These are phyloP conservation scores for Leucophenga maculata DNA, from an alignment of 2,888 invertebrate species.

Conservation along the genomic window DNA sequence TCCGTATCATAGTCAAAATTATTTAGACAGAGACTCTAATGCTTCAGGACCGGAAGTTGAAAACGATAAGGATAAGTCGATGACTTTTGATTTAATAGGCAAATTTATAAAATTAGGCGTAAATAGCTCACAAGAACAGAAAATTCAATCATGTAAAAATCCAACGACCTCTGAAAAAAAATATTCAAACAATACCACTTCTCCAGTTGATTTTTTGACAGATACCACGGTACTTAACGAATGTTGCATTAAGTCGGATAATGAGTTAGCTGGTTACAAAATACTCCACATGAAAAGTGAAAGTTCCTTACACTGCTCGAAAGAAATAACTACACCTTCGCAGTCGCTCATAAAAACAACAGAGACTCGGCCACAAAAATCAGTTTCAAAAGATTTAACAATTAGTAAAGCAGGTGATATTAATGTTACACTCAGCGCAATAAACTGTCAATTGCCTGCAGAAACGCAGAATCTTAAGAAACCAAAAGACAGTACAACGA, in stretches of 20 bases:
- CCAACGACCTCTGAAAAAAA: slow-evolving; percentile 35
- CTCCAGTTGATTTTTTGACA: slow-evolving; percentile 32
- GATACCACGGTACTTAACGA: slow-evolving; percentile 50
- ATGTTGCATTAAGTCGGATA: slow-evolving; percentile 43
- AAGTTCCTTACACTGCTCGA: slow-evolving; percentile 59
- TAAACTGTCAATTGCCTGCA: slow-evolving; percentile 9
- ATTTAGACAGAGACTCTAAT: slow-evolving; percentile 2
- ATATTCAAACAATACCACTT: slow-evolving; percentile 43
- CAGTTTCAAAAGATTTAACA: not conserved
- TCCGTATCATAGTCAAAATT: not conserved
- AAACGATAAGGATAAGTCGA: too few species aligned
- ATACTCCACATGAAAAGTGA: slow-evolving; percentile 67
- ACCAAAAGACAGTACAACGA: slow-evolving; percentile 49
- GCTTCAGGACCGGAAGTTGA: too few species aligned
- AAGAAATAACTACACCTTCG: slow-evolving; percentile 42
- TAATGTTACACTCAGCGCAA: not conserved
- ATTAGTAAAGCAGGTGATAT: not conserved
- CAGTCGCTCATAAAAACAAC: slow-evolving; percentile 2
- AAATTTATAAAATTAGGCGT: slow-evolving; percentile 22
- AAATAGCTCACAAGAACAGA: slow-evolving; percentile 28
- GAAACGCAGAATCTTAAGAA: slow-evolving; percentile 38
- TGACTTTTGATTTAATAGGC: too few species aligned
- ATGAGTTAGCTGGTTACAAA: slow-evolving; percentile 59
- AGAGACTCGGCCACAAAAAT: slow-evolving; percentile 23
- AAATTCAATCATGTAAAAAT: slow-evolving; percentile 24